Conservation (phyloP, 2,797 vertebrate genomes). For the Alauda arvensis region DNA sequence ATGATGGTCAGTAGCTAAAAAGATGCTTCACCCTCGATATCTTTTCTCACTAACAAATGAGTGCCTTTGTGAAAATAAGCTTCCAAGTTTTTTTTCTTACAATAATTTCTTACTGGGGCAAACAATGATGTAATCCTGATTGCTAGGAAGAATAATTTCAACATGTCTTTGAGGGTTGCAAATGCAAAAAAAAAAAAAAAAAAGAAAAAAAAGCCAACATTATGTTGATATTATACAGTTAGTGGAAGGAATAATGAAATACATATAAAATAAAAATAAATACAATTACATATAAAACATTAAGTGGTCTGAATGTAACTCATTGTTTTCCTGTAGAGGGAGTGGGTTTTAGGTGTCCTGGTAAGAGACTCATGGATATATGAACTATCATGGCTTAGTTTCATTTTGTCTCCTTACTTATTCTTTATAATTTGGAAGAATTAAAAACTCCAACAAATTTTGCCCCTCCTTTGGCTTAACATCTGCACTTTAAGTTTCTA, state of each 20-base stretch:
- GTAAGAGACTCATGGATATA: not conserved
- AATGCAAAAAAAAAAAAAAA: not conserved
- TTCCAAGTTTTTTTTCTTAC: not conserved
- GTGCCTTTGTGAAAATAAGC: not conserved
- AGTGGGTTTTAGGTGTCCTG: not conserved
- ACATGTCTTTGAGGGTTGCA: not conserved
- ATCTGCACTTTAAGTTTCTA: not conserved
- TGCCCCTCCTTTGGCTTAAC: not conserved
- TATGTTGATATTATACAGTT: not conserved
- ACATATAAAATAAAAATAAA: not conserved
- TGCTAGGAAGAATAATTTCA: not conserved
- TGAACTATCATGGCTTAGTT: not conserved
- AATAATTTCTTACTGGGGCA: not conserved
- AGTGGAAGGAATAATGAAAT: not conserved
- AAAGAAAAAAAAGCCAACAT: fast-evolving
- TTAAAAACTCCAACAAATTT: not conserved
- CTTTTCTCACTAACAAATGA: not conserved
- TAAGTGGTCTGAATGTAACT: not conserved
- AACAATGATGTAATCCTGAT: not conserved
- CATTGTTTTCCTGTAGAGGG: not conserved
- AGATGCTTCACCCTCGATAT: not conserved
- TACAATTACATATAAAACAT: not conserved
- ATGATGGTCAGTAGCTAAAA: not conserved
- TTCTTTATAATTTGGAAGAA: not conserved
- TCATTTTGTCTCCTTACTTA: not conserved